phyloP scores from a whole-genome alignment of 2,888 invertebrate species.

The Ypsolopha scabrella region DNA sequence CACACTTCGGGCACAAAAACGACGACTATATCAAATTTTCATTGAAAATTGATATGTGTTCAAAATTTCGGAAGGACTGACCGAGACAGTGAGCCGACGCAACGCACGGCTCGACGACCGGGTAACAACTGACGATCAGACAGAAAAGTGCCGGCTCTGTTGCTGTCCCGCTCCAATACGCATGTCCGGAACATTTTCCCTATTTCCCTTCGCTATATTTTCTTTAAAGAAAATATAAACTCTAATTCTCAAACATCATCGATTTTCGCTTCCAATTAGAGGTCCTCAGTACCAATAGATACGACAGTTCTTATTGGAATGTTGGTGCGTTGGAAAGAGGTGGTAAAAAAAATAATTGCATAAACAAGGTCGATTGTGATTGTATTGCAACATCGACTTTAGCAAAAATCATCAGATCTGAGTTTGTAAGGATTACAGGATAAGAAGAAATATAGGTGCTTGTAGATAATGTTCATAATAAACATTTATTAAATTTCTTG shows the following conservation, averaged over 20 bases:
- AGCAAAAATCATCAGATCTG: conserved; percentile 20
- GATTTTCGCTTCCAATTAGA: conserved; percentile 11
- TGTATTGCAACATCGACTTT: conserved; percentile 35
- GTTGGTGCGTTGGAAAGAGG: conserved; percentile 25
- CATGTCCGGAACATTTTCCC: conserved; percentile 60
- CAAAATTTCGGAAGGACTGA: conserved; percentile 27
- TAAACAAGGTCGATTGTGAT: conserved; percentile 50
- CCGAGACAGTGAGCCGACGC: conserved; percentile 17
- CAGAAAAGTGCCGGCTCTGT: conserved; percentile 26
- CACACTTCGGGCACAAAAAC: conserved; percentile 51
- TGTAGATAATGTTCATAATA: background rate
- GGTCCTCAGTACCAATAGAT: background rate
- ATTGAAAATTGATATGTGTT: conserved; percentile 67
- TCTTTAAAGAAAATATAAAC: background rate
- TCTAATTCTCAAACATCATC: conserved; percentile 12
- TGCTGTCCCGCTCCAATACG: conserved; percentile 57
- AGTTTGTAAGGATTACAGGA: background rate
- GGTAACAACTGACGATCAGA: conserved; percentile 49
- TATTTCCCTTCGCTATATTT: conserved; percentile 19
- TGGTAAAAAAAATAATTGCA: conserved; percentile 12
- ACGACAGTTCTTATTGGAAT: background rate
- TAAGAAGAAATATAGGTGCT: background rate
- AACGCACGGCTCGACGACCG: conserved; percentile 46
- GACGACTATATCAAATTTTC: conserved; percentile 67
- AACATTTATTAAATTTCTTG: background rate